These are phyloP conservation scores for Unio delphinus DNA, from an alignment of 2,888 invertebrate genomes.

Conservation along the genomic window DNA sequence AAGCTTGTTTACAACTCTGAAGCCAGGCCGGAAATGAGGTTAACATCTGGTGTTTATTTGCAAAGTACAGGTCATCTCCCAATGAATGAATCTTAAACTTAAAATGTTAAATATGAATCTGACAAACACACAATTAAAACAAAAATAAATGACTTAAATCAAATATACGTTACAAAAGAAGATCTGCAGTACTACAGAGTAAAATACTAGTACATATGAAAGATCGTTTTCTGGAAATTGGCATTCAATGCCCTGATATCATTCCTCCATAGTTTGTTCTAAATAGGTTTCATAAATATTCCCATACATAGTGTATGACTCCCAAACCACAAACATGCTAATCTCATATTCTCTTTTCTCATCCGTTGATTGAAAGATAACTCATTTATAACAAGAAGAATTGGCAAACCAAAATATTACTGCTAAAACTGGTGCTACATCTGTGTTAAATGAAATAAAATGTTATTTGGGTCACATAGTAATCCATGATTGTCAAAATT, in stretches of 20 bases:
- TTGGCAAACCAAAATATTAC: constrained; percentile 18
- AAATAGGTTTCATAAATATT: constrained; percentile 26
- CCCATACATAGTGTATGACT: background rate
- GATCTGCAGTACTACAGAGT: constrained; percentile 16
- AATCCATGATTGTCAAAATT: constrained; percentile 9
- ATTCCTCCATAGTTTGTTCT: constrained; percentile 6
- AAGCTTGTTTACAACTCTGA: no score
- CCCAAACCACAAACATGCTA: no score
- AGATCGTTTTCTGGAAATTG: constrained; percentile 4
- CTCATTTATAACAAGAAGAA: constrained; percentile 9
- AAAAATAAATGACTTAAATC: no score
- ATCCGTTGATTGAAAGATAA: no score
- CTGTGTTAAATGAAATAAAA: constrained; percentile 22
- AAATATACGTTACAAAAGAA: constrained; percentile 6
- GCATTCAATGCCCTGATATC: constrained; percentile 6
- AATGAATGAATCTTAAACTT: no score
- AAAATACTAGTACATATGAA: constrained; percentile 14
- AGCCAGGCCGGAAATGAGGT: no score
- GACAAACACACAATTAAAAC: no score
- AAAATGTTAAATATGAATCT: no score
- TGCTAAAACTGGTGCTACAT: constrained; percentile 34
- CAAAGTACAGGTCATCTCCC: no score
- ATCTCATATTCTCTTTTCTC: background rate
- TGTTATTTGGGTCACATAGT: constrained; percentile 15
- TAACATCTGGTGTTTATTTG: no score